These are phyloP conservation scores for Chroicocephalus ridibundus DNA, from an alignment of 2,113 vertebrate genomes.

Conservation along the genomic window DNA sequence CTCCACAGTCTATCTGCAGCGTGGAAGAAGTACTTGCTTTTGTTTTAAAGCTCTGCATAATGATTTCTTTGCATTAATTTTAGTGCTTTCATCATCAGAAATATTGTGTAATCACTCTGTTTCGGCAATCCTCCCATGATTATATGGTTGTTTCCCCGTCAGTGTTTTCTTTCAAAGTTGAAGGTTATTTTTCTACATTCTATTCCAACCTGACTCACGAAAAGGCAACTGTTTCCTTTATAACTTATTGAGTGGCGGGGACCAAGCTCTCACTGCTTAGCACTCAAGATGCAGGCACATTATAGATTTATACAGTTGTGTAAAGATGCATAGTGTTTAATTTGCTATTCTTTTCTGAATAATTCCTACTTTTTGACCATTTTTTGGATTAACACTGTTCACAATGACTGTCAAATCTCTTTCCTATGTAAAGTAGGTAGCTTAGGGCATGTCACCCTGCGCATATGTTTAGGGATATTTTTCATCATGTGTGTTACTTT, in stretches of 20 bases:
- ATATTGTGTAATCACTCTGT: accelerated
- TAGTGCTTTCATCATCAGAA: neutral
- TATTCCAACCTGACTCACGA: neutral
- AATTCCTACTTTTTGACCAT: neutral
- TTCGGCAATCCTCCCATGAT: neutral
- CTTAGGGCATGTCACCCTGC: neutral
- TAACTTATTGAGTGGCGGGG: neutral
- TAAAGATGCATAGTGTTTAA: neutral
- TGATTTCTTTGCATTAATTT: neutral
- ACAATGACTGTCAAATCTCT: neutral
- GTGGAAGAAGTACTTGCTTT: neutral
- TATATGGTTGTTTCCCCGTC: neutral
- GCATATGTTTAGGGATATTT: neutral
- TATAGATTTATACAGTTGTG: neutral
- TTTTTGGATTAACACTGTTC: neutral
- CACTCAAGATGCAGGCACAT: neutral
- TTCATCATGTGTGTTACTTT: neutral
- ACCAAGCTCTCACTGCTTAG: neutral
- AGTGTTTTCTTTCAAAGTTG: neutral
- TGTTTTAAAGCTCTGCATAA: neutral
- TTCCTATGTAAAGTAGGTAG: neutral
- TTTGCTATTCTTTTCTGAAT: neutral
- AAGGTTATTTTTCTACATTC: neutral
- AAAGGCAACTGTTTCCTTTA: neutral
- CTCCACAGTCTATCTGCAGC: neutral